A percentile compares a stretch with the other conserved stretches of the same genome.
Evolutionary conservation across 2,113 vertebrate species (phyloP).

Genomic region (Rynchops niger): DNA sequence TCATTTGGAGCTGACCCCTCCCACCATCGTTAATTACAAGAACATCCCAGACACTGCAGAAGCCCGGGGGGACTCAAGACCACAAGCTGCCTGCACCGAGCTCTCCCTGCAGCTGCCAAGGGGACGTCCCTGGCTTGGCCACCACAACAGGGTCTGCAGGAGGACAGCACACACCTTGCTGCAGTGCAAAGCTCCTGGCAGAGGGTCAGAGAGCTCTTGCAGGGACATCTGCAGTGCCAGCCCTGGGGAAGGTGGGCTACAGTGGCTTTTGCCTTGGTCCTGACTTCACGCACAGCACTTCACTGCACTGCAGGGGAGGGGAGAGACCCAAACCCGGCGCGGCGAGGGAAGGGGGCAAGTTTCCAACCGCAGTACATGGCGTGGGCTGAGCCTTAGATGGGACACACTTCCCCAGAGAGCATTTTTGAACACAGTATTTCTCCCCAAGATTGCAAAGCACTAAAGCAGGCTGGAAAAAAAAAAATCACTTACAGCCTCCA

Average conservation of each 20-base stretch:
- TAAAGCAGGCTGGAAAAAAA: neutral
- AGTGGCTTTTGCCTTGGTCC: neutral
- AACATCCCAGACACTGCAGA: neutral
- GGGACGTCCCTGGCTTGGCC: neutral
- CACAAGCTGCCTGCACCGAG: fast-evolving
- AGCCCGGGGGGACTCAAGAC: neutral
- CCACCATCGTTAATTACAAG: neutral
- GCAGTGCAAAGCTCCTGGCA: neutral
- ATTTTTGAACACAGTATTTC: neutral
- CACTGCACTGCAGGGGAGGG: neutral
- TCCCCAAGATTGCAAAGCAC: neutral
- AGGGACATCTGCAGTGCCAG: neutral
- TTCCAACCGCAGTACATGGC: neutral
- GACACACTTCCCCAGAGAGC: neutral
- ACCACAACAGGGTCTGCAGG: fast-evolving
- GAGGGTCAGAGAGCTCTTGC: neutral
- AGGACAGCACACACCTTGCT: neutral
- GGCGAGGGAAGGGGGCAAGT: neutral
- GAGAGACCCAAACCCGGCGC: neutral
- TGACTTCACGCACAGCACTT: neutral
- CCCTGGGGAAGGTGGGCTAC: neutral
- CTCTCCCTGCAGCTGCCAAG: neutral
- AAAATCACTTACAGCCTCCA: neutral
- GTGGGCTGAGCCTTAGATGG: neutral
- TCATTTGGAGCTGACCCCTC: neutral